A percentile compares a stretch with the other conserved stretches of the same genome.
phyloP scores from a whole-genome alignment of 1,140 invertebrate genomes.

The Caenorhabditis brenneri region DNA sequence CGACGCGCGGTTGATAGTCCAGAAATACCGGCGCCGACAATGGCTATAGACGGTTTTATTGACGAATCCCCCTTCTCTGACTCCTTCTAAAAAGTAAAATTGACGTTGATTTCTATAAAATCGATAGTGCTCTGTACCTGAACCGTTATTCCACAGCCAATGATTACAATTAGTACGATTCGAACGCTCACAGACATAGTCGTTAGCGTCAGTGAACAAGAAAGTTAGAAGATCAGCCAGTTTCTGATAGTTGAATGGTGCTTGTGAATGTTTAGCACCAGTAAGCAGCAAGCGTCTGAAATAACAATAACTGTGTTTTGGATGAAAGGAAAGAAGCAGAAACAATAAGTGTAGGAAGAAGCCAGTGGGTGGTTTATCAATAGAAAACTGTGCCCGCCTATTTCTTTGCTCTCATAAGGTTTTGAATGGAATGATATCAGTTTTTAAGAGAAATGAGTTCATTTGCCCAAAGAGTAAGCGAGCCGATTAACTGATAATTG shows the following conservation, averaged over 20 bases:
- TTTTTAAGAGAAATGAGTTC: neutral
- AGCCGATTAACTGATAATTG: no score
- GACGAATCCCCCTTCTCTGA: slow-evolving; percentile 39
- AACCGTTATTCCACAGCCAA: slow-evolving; percentile 50
- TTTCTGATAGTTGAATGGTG: neutral
- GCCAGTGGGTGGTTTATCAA: neutral
- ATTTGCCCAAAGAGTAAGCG: neutral
- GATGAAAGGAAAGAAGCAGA: neutral
- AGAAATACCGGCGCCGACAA: slow-evolving; percentile 74
- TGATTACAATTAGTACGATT: slow-evolving; percentile 40
- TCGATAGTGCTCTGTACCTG: neutral
- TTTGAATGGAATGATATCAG: slow-evolving; percentile 28
- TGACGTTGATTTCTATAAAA: neutral
- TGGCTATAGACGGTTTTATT: slow-evolving; percentile 54
- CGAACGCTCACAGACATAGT: slow-evolving; percentile 32
- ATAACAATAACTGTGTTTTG: neutral
- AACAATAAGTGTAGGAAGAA: neutral
- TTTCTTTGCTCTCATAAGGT: neutral
- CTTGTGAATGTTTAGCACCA: neutral
- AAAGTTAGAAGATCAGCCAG: slow-evolving; percentile 17
- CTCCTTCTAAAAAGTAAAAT: slow-evolving; percentile 45
- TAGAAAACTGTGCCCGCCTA: neutral
- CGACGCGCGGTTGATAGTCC: slow-evolving; percentile 73
- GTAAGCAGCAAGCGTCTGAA: neutral
- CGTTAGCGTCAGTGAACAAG: neutral